Base-by-base conservation (phyloP, 2,113 vertebrate genomes). In the Helogale parvula region DNA sequence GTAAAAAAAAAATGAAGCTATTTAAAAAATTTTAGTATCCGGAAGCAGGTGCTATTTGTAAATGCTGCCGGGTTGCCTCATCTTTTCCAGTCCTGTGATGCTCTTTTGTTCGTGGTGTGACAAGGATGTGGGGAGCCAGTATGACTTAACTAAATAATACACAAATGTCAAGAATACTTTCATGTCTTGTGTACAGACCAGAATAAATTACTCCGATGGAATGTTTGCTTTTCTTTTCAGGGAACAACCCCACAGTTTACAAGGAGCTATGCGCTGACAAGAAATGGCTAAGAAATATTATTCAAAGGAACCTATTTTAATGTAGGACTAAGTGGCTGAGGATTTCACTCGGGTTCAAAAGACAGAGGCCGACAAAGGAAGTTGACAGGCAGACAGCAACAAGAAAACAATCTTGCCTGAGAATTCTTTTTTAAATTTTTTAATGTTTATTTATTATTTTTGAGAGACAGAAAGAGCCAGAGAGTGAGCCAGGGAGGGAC, bases 1-100 rank as follows among this genome's bases (percentile, higher is more conserved):
- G 97, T 98, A 96, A 95, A 97, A 98, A 97, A n/a, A n/a, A 93
- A 95, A 97, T 66, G n/a, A 79, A 96, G 57, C 93, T 95, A 12
- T 90, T 97, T 93, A 41, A 47, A 41, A 77, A 60, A n/a, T 86
- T 4, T 7, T 23, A 88, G 93, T 83, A 88, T 95, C 72, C 35
- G 74, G 90, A 98, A 97, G 57, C 10, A 16, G 38, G 0, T 72
- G 25, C 12, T 97, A 25, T 93, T 93, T 95, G 76, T 82, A 90
- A 93, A 72, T 1, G 81, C 12, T 89, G 86, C n/a, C 0, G 10
- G 0, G 14, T 8, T 1, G 38, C 77, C 21, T 69, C 12, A 14
- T 35, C 45, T 2, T 0, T 93, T 97, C 94, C 81, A 81, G 90
- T 60, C 25, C 33, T 47, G 87, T 19, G 66, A 79, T 90, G 17